Percentiles rank a stretch among this genome's conserved stretches.
These are phyloP conservation scores for Bugulina stolonifera DNA, from an alignment of 2,888 invertebrate genomes.

Conservation along the genomic window DNA sequence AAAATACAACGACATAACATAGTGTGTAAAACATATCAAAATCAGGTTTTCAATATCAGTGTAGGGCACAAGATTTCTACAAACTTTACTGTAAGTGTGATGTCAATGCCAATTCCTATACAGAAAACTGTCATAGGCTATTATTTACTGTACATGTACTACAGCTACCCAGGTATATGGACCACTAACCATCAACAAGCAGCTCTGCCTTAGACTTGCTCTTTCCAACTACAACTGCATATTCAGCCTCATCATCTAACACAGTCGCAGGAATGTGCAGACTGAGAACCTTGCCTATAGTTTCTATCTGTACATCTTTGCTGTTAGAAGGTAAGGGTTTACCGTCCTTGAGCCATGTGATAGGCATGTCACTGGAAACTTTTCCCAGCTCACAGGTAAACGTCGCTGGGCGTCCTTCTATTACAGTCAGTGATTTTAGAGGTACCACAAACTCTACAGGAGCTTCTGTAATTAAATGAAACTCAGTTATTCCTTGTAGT, in stretches of 20 bases:
- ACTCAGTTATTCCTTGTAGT: too few relatives aligned
- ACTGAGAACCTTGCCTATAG: background rate
- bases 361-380: constrained; percentile 62
- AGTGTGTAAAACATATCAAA: too few relatives aligned
- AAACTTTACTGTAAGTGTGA: too few relatives aligned
- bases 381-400: constrained; percentile 70
- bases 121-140: too few relatives aligned
- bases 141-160: too few relatives aligned
- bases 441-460: constrained; percentile 28
- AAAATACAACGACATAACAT: too few relatives aligned
- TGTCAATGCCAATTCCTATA: too few relatives aligned
- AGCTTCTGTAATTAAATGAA: constrained; percentile 27
- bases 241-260: constrained; percentile 12
- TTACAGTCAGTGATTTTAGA: constrained; percentile 22
- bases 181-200: constrained; percentile 42
- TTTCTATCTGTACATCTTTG: background rate
- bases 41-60: too few relatives aligned
- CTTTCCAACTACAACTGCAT: constrained; percentile 9
- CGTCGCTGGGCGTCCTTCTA: constrained; percentile 14
- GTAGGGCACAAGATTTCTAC: too few relatives aligned
- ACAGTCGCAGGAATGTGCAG: constrained; percentile 17
- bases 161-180: too few relatives aligned
- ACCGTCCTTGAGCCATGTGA: constrained; percentile 67
- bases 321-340: constrained; percentile 27
- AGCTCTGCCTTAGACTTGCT: constrained; percentile 35